phyloP scores from a whole-genome alignment of 1,140 invertebrate genomes.

The Mycetomoellerius zeteki region DNA sequence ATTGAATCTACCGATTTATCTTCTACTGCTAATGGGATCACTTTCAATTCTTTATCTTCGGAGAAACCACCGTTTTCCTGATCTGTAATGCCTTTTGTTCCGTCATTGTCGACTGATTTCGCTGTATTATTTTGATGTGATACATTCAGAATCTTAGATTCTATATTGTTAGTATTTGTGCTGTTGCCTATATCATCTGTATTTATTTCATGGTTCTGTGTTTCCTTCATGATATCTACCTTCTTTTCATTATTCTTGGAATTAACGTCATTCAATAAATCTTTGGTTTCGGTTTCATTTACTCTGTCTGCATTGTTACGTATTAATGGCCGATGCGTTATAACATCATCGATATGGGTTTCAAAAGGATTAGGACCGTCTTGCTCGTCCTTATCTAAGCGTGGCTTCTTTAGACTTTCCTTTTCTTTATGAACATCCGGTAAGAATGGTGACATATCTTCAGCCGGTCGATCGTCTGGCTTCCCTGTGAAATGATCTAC shows the following conservation, averaged over 20 bases:
- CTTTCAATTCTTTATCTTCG: conserved; percentile 55
- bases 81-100: background rate
- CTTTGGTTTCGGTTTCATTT: conserved; percentile 62
- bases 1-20: conserved; percentile 35
- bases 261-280: conserved; percentile 58
- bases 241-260: background rate
- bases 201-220: conserved; percentile 5
- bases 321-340: conserved; percentile 64
- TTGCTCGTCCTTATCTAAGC: conserved; percentile 85
- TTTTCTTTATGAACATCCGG: conserved; percentile 86
- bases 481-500: conserved; percentile 69
- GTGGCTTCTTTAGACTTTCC: conserved; percentile 79
- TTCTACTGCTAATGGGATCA: conserved; percentile 62
- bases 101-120: background rate
- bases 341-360: conserved; percentile 79
- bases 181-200: background rate
- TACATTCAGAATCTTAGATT: background rate
- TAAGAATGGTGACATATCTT: conserved; percentile 89
- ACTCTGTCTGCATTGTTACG: conserved; percentile 32
- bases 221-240: background rate
- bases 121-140: background rate
- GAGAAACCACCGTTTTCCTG: background rate
- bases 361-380: conserved; percentile 84
- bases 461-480: conserved; percentile 74
- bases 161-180: conserved; percentile 14